phyloP scores from a whole-genome alignment of 2,888 invertebrate genomes.

The Willowsia nigromaculata region DNA sequence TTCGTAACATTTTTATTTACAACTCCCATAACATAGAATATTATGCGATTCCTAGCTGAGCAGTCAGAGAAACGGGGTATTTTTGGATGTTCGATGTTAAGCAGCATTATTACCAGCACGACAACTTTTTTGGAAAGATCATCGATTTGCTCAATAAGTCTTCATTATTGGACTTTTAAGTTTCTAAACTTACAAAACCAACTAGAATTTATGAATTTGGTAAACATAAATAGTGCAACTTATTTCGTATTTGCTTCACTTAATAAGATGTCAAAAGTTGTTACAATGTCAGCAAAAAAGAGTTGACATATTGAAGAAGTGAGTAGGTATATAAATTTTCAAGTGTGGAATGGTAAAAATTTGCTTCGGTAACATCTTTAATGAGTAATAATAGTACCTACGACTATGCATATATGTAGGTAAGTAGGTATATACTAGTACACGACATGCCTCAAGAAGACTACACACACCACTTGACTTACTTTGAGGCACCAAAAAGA shows the following conservation, averaged over 20 bases:
- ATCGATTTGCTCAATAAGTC: neutral
- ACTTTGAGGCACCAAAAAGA: slow-evolving; percentile 29
- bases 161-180: neutral
- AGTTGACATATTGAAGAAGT: neutral
- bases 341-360: neutral
- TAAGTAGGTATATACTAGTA: too few relatives aligned
- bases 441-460: neutral
- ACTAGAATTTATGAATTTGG: neutral
- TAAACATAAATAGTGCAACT: neutral
- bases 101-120: neutral
- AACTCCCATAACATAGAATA: slow-evolving; percentile 21
- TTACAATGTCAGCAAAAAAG: neutral
- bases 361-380: neutral
- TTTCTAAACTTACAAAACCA: neutral
- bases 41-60: neutral
- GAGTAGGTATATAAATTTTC: neutral
- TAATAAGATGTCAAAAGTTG: slow-evolving; percentile 3
- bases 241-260: neutral
- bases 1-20: slow-evolving; percentile 17
- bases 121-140: neutral
- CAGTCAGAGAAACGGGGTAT: neutral
- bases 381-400: neutral
- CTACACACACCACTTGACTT: neutral
- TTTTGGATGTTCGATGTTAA: neutral
- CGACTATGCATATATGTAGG: neutral